phyloP scores from a whole-genome alignment of 2,888 invertebrate genomes.

The Drosophila yooni region DNA sequence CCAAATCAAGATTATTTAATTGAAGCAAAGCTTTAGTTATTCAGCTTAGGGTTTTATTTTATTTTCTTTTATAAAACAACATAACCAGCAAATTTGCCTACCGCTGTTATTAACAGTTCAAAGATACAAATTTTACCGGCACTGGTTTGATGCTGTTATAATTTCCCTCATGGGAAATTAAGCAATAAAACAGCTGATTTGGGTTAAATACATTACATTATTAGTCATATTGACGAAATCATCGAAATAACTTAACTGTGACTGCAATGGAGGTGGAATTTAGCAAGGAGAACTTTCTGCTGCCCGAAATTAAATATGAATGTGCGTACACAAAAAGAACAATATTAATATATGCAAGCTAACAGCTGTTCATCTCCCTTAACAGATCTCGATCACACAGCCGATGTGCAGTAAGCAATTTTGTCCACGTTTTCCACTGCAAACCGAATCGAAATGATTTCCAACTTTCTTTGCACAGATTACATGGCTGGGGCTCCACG shows the following conservation, averaged over 20 bases:
- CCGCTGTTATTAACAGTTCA: neutral
- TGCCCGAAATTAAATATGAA: slow-evolving; percentile 91
- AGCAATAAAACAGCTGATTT: slow-evolving; percentile 37
- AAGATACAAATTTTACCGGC: neutral
- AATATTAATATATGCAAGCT: neutral
- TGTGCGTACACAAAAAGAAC: slow-evolving; percentile 87
- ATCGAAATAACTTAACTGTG: neutral
- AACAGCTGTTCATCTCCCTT: slow-evolving; percentile 15
- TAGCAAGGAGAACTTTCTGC: slow-evolving; percentile 87
- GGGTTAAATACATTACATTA: neutral
- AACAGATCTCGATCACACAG: slow-evolving; percentile 98
- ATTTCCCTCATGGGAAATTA: slow-evolving; percentile 23
- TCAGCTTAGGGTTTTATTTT: neutral
- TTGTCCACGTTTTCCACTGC: slow-evolving; percentile 6
- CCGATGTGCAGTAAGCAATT: slow-evolving; percentile 97
- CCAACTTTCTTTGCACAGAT: slow-evolving; percentile 85
- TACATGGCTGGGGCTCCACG: slow-evolving; percentile 96
- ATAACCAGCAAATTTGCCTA: neutral
- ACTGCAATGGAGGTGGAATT: slow-evolving; percentile 85
- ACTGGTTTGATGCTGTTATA: slow-evolving; percentile 15
- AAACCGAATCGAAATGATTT: neutral
- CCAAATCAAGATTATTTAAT: neutral
- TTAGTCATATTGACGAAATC: slow-evolving; percentile 38
- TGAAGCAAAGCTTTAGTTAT: neutral
- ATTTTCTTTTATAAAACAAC: neutral